Evolutionary conservation across 2,113 vertebrate genomes (phyloP).

Genomic region (Ammospiza caudacuta): DNA sequence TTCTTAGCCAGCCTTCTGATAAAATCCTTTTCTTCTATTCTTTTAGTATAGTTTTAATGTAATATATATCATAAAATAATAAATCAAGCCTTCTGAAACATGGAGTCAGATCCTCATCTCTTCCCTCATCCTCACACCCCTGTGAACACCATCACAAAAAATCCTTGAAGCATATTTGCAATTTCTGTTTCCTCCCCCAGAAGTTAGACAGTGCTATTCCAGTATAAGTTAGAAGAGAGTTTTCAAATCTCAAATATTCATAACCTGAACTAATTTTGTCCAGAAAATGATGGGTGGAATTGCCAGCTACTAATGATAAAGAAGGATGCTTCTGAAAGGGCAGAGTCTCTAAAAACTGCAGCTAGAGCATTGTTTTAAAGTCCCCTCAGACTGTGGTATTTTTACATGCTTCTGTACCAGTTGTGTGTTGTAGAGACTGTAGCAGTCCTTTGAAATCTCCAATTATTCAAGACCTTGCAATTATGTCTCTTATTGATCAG

Average conservation of each 20-base stretch:
- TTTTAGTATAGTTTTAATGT: too few relatives aligned
- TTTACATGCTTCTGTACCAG: not conserved
- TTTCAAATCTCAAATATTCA: not conserved
- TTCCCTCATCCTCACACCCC: too few relatives aligned
- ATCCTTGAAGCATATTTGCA: not conserved
- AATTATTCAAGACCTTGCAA: constrained; percentile 8
- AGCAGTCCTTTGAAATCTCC: constrained; percentile 31
- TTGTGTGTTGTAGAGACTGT: not conserved
- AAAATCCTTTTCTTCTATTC: too few relatives aligned
- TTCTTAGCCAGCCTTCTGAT: too few relatives aligned
- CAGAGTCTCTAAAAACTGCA: not conserved
- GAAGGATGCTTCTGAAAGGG: not conserved
- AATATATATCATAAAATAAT: too few relatives aligned
- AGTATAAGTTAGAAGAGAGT: not conserved
- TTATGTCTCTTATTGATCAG: constrained; percentile 53
- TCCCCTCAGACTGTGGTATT: not conserved
- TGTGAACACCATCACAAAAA: not conserved
- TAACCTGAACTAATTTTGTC: not conserved
- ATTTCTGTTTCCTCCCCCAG: not conserved
- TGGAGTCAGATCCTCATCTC: too few relatives aligned
- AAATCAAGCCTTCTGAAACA: too few relatives aligned
- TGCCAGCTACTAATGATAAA: not conserved
- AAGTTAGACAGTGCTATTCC: not conserved
- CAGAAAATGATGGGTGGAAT: not conserved
- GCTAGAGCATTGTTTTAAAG: not conserved